Evolutionary conservation across 1,140 invertebrate genomes (phyloP).

Genomic region (Cydia amplana): DNA sequence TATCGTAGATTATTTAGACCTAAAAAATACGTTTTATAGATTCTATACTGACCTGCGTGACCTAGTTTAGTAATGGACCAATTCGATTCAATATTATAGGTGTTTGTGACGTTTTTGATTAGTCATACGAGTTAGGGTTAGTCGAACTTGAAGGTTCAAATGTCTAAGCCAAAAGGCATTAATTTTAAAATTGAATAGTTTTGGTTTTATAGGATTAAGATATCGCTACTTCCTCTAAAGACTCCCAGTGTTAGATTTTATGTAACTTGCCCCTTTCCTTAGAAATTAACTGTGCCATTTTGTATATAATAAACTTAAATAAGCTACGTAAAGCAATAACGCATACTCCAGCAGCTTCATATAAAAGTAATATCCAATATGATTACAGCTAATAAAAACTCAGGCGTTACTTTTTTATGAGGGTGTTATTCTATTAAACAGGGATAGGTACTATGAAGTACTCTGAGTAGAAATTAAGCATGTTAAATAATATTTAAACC

Average conservation of each 20-base stretch:
- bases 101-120: constrained; percentile 5
- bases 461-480: neutral
- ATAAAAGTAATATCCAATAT: neutral
- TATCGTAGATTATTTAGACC: too few relatives aligned
- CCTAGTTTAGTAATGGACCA: constrained; percentile 19
- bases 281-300: neutral
- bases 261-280: neutral
- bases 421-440: neutral
- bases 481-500: neutral
- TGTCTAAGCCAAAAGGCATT: neutral
- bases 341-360: neutral
- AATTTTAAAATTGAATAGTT: neutral
- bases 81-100: constrained; percentile 2
- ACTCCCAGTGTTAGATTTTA: neutral
- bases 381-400: neutral
- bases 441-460: neutral
- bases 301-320: neutral
- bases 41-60: neutral
- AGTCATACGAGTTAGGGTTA: neutral
- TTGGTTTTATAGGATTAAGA: neutral
- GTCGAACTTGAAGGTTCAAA: neutral
- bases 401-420: neutral
- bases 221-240: neutral
- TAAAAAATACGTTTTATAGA: neutral
- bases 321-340: neutral